Conservation (phyloP, 2,888 invertebrate genomes). For the Chrysotoxum bicinctum region DNA sequence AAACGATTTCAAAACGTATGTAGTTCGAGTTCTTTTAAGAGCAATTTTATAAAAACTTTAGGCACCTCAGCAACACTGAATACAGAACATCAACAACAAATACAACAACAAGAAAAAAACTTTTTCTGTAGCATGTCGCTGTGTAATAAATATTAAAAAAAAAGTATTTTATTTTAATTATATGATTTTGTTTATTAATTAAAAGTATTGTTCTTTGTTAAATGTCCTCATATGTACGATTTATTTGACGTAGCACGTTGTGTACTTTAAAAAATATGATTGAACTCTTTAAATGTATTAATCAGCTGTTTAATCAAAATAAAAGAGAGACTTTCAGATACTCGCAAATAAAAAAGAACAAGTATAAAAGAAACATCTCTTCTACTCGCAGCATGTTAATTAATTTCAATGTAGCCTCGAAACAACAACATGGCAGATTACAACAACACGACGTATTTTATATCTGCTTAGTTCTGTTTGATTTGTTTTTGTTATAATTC, state of each 20-base stretch:
- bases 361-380: conserved; percentile 12
- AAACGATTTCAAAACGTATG: neutral
- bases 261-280: conserved; percentile 37
- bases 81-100: neutral
- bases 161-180: conserved; percentile 7
- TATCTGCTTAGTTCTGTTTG: conserved; percentile 57
- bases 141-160: conserved; percentile 40
- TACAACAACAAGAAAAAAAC: neutral
- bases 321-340: conserved; percentile 24
- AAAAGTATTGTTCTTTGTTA: conserved; percentile 28
- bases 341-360: conserved; percentile 37
- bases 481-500: conserved; percentile 17
- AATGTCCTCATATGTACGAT: conserved; percentile 54
- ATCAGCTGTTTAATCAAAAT: conserved; percentile 29
- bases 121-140: conserved; percentile 45
- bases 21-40: neutral
- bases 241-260: conserved; percentile 63
- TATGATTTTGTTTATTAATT: neutral
- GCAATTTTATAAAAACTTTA: neutral
- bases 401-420: conserved; percentile 39
- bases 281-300: conserved; percentile 36
- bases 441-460: neutral
- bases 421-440: conserved; percentile 39
- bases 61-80: neutral
- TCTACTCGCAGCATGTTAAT: conserved; percentile 48